These are phyloP conservation scores for Neosalanx taihuensis DNA, from an alignment of 2,797 vertebrate genomes.

Conservation along the genomic window DNA sequence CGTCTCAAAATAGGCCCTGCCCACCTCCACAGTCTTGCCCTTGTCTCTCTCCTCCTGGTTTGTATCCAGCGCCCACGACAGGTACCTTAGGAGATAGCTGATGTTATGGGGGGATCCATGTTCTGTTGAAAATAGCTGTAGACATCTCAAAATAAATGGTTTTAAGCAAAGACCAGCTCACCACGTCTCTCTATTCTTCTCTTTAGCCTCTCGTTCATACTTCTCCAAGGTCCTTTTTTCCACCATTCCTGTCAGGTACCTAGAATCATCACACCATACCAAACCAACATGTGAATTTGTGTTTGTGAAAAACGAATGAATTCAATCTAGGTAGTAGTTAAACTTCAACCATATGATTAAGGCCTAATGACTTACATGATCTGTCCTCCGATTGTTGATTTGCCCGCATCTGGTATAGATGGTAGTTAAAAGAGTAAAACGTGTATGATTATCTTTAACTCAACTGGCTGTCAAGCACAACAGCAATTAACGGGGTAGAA, in stretches of 20 bases:
- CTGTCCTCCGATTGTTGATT: conserved; percentile 98
- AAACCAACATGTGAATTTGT: too few relatives aligned
- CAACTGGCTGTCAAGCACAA: too few relatives aligned
- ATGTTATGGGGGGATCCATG: too few relatives aligned
- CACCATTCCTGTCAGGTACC: conserved; percentile 99
- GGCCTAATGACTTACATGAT: conserved; percentile 87
- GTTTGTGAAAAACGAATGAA: too few relatives aligned
- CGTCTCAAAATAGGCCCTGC: conserved; percentile 97
- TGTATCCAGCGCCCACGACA: conserved; percentile 98
- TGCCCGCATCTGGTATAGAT: conserved; percentile 85
- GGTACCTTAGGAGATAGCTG: conserved; percentile 73
- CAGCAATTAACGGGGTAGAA: neutral
- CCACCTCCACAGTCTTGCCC: conserved; percentile 98
- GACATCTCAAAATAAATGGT: neutral
- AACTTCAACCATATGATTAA: neutral
- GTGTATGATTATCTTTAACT: too few relatives aligned
- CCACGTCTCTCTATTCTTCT: conserved; percentile 99
- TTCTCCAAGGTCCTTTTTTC: conserved; percentile 99
- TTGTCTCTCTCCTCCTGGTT: conserved; percentile 99
- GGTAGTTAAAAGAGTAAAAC: conserved; percentile 1
- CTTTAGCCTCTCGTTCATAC: conserved; percentile 98
- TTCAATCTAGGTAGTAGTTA: too few relatives aligned
- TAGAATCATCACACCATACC: conserved; percentile 43
- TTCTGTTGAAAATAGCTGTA: too few relatives aligned
- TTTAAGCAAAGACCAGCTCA: conserved; percentile 56